A percentile compares a stretch with the other conserved stretches of the same genome.
These are phyloP conservation scores for Castor canadensis DNA, from an alignment of 2,113 vertebrate species.

Conservation along the genomic window DNA sequence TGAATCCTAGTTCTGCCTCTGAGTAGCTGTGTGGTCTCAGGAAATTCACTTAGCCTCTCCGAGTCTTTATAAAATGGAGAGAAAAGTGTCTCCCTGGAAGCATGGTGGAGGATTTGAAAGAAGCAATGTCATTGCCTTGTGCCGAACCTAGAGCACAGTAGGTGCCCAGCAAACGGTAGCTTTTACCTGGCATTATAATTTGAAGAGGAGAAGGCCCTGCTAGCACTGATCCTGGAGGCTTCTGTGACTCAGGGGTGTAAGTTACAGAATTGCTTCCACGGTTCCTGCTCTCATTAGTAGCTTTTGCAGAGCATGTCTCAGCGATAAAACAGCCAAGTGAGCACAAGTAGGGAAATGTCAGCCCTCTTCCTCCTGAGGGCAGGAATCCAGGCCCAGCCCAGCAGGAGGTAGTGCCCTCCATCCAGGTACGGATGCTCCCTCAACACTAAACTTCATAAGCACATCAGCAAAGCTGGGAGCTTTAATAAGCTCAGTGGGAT, in stretches of 20 bases:
- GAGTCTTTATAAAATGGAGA: background rate
- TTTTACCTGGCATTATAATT: background rate
- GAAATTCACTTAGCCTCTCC: background rate
- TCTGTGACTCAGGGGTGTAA: background rate
- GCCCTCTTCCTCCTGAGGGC: background rate
- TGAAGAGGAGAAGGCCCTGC: background rate
- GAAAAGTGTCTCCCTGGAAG: background rate
- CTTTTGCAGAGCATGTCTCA: background rate
- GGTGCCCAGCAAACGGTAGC: background rate
- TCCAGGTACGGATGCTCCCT: background rate
- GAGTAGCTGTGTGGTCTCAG: background rate
- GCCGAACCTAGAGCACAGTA: background rate
- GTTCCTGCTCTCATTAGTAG: background rate
- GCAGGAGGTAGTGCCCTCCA: background rate
- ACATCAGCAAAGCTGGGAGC: background rate
- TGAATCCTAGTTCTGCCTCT: background rate
- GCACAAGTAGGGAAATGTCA: background rate
- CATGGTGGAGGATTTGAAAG: background rate
- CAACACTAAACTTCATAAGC: background rate
- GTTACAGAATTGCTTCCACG: background rate
- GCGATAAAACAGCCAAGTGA: background rate
- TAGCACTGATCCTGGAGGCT: background rate
- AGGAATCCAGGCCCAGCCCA: background rate
- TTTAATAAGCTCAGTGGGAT: background rate
- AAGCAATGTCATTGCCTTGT: background rate